These are phyloP conservation scores for Ectropis crepuscularia DNA, from an alignment of 2,888 invertebrate genomes.

Conservation along the genomic window DNA sequence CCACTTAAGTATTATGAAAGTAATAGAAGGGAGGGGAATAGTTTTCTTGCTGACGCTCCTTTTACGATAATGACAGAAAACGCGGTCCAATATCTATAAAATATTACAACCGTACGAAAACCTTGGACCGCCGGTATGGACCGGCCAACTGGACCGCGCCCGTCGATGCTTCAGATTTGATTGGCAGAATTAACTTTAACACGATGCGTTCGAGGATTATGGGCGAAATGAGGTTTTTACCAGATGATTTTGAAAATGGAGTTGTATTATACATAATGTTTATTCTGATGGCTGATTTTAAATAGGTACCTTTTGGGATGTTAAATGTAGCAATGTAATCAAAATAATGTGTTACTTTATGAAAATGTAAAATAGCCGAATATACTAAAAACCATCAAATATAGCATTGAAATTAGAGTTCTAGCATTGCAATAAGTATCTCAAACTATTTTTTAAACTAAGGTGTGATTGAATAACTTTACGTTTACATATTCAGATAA, in stretches of 20 bases:
- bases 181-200: constrained; percentile 72
- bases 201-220: constrained; percentile 29
- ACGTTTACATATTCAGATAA: no score
- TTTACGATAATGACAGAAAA: constrained; percentile 83
- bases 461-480: no score
- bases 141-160: constrained; percentile 47
- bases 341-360: no score
- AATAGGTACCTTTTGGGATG: no score
- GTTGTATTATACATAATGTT: no score
- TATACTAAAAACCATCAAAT: no score
- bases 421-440: no score
- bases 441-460: no score
- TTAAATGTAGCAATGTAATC: no score
- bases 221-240: background rate
- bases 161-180: constrained; percentile 54
- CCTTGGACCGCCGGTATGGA: constrained; percentile 44
- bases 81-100: constrained; percentile 83
- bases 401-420: no score
- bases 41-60: constrained; percentile 84
- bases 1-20: constrained; percentile 84
- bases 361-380: no score
- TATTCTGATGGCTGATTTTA: no score
- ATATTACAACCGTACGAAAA: constrained; percentile 62
- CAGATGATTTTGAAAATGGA: background rate
- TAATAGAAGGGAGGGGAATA: constrained; percentile 79